Conservation (phyloP, 2,888 invertebrate species). For the Alloscopus bannaensis region DNA sequence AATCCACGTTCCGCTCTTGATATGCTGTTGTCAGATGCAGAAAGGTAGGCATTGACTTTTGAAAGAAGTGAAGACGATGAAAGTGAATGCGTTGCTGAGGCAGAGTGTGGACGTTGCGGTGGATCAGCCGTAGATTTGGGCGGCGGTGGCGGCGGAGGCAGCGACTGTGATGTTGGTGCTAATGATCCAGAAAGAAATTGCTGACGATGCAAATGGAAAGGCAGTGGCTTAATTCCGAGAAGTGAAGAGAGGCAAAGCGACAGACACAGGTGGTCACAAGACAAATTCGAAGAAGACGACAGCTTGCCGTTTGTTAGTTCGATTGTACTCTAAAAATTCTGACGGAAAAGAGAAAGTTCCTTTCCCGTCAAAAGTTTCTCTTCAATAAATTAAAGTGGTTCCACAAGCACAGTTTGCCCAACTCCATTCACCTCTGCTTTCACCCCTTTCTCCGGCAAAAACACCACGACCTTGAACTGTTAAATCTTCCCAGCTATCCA, state of each 20-base stretch:
- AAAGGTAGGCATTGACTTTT: conserved; percentile 53
- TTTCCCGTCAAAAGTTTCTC: conserved; percentile 1
- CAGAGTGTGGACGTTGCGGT: conserved; percentile 58
- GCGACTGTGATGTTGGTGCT: conserved; percentile 36
- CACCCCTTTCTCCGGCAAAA: not conserved
- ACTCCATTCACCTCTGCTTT: not conserved
- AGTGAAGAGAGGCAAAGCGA: conserved; percentile 69
- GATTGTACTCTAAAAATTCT: conserved; percentile 38
- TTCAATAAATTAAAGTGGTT: not conserved
- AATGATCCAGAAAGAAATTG: conserved; percentile 59
- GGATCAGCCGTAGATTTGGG: conserved; percentile 29
- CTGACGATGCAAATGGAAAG: conserved; percentile 62
- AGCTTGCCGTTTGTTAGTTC: conserved; percentile 57
- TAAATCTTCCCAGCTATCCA: conserved; percentile 19
- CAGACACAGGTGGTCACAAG: conserved; percentile 70
- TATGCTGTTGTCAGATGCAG: conserved; percentile 58
- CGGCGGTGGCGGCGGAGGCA: conserved; percentile 25
- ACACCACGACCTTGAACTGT: conserved; percentile 38
- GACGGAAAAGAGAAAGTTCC: conserved; percentile 27
- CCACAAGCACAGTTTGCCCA: not conserved
- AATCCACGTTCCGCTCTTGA: conserved; percentile 23
- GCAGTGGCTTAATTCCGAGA: conserved; percentile 64
- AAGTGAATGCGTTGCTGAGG: conserved; percentile 57
- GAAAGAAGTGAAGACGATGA: conserved; percentile 54
- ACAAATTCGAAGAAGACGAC: conserved; percentile 66